Evolutionary conservation across 2,888 invertebrate species (phyloP).

Genomic region (Frankliniella fusca): DNA sequence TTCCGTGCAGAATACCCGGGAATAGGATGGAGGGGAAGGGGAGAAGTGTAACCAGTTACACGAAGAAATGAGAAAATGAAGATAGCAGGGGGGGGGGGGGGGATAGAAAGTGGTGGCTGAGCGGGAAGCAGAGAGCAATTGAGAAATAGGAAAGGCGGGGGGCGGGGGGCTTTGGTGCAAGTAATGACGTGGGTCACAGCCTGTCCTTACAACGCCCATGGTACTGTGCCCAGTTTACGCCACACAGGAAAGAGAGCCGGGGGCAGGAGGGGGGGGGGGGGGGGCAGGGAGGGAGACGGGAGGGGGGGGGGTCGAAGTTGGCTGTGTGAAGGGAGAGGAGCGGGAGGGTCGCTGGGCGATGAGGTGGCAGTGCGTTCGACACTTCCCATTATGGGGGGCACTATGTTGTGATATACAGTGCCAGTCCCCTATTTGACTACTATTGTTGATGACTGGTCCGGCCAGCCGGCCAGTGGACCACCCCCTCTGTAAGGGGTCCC

Average conservation of each 20-base stretch:
- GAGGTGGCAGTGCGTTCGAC: constrained; percentile 2
- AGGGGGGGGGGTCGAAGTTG: not conserved
- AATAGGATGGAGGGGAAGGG: too few species aligned
- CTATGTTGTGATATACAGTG: constrained; percentile 18
- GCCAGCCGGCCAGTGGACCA: not conserved
- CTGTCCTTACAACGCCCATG: not conserved
- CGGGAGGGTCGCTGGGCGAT: not conserved
- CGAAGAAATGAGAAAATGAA: too few species aligned
- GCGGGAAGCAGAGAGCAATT: too few species aligned
- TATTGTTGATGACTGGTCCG: not conserved
- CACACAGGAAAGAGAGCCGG: not conserved
- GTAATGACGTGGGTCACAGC: not conserved
- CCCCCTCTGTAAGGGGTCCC: constrained; percentile 13
- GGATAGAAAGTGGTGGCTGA: too few species aligned
- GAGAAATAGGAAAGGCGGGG: not conserved
- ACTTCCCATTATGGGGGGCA: not conserved
- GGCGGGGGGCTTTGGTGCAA: not conserved
- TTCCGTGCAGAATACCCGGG: too few species aligned
- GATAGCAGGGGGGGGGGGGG: not conserved
- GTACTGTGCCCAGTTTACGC: not conserved
- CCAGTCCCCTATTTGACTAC: constrained; percentile 12
- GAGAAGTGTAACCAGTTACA: not conserved
- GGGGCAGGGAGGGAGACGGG: not conserved
- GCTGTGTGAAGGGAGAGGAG: not conserved
- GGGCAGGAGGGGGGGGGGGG: not conserved